These are phyloP conservation scores for Epinephelus moara DNA, from an alignment of 2,113 vertebrate species.

Conservation along the genomic window DNA sequence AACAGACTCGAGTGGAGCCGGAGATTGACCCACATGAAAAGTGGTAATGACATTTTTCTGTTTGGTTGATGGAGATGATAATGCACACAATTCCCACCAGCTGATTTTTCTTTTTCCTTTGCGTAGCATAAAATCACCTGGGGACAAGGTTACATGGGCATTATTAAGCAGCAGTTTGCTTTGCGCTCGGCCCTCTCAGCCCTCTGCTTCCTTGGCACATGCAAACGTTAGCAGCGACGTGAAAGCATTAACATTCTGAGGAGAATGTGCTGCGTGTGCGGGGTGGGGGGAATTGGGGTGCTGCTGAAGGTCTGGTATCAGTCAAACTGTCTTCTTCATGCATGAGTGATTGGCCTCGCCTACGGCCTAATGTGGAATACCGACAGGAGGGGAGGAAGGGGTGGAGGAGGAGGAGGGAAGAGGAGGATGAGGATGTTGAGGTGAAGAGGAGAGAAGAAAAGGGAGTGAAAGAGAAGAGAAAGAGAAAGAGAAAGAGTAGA, in stretches of 20 bases:
- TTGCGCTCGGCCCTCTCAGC: slow-evolving; percentile 4
- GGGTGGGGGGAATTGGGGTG: neutral
- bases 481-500: slow-evolving; percentile 1
- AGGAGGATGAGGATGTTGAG: neutral
- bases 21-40: slow-evolving; percentile 36
- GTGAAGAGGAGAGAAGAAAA: slow-evolving; percentile 13
- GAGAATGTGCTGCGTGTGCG: slow-evolving; percentile 24
- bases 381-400: slow-evolving; percentile 10
- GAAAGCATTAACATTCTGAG: slow-evolving; percentile 47
- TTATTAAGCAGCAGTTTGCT: slow-evolving; percentile 26
- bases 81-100: neutral
- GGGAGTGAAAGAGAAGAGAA: neutral
- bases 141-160: slow-evolving; percentile 25
- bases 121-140: slow-evolving; percentile 14
- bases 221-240: slow-evolving; percentile 8
- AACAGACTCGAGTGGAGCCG: slow-evolving; percentile 13
- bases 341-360: slow-evolving; percentile 66
- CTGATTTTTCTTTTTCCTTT: neutral
- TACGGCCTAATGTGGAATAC: slow-evolving; percentile 58
- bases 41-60: neutral
- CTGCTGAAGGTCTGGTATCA: slow-evolving; percentile 70
- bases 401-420: slow-evolving; percentile 10
- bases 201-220: slow-evolving; percentile 20
- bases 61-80: neutral
- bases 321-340: slow-evolving; percentile 71